Base-by-base conservation (phyloP, 1,140 invertebrate genomes). In the Dufourea novaeangliae region DNA sequence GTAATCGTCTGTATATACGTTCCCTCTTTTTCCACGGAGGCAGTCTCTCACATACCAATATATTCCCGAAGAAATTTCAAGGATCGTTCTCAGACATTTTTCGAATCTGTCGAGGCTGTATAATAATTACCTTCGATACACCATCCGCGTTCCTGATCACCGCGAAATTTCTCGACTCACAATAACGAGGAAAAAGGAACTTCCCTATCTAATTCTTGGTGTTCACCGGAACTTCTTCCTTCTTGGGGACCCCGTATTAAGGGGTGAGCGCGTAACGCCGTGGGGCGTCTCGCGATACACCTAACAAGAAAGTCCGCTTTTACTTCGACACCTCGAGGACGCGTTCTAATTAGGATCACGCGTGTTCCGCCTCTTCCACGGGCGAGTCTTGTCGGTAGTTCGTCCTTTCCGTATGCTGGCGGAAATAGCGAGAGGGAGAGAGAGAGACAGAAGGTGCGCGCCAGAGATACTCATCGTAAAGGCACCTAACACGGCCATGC, bases 331-430 rank as follows among this genome's bases (percentile, higher is more conserved):
- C 88, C 86, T 79, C 63, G 81, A 88, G 88, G 87, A 90, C 88
- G 90, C 85, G 88, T 88, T 89, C 91, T 92, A 92, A 92, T 92
- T 92, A 92, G 91, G 90, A 92, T 92, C 90, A 92, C 90, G 91
- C 90, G 88, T 92, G 91, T 92, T 91, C n/a, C 82, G 70, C 84
- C 75, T 84, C 85, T 82, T 80, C 73, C 46, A 67, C 63, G 56
- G 59, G 20, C 63, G 63, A 79, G 72, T 74, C 87, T 86, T 89
- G 86, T 88, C 86, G 87, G 66, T 46, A 56, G 81, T 54, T 61
- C 72, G 72, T 76, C 79, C 69, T 83, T 77, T 56, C n/a, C 32
- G 72, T 54, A 71, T n/a, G n/a, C 17, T 22, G 25, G 14, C 7
- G 41, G 20, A 20, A 46, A 20, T 20, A 46, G 27, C 6, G 59